These are phyloP conservation scores for Drosophila guanche DNA, from an alignment of 1,140 invertebrate species.

Conservation along the genomic window DNA sequence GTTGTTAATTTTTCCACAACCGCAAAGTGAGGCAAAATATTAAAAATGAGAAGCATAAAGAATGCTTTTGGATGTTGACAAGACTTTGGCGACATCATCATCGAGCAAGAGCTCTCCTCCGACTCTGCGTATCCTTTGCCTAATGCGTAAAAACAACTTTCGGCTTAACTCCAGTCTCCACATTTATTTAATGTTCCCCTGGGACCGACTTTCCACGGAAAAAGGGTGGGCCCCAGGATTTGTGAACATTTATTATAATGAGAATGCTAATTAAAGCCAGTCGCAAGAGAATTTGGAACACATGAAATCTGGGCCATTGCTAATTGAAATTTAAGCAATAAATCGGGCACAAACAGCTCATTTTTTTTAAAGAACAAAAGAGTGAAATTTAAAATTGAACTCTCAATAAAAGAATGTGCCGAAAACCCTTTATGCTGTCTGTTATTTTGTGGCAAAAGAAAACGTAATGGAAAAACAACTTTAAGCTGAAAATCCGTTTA, in stretches of 20 bases:
- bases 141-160: too few relatives aligned
- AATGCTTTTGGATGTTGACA: conserved; percentile 21
- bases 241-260: too few relatives aligned
- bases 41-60: conserved; percentile 26
- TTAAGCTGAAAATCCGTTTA: conserved; percentile 37
- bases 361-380: conserved; percentile 54
- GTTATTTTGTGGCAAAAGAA: conserved; percentile 33
- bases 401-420: conserved; percentile 7
- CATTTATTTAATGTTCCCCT: too few relatives aligned
- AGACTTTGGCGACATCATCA: conserved; percentile 21
- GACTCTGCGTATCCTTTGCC: too few relatives aligned
- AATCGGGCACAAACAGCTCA: conserved; percentile 16
- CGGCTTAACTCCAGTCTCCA: too few relatives aligned
- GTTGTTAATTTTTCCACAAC: conserved; percentile 65
- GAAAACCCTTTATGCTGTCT: conserved; percentile 31
- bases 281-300: too few relatives aligned
- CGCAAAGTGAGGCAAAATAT: conserved; percentile 14
- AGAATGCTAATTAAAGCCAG: too few relatives aligned
- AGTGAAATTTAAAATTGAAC: conserved; percentile 32
- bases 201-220: too few relatives aligned
- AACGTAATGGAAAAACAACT: conserved; percentile 19
- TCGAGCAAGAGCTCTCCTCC: too few relatives aligned
- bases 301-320: too few relatives aligned
- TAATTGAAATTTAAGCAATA: too few relatives aligned
- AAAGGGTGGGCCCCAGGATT: too few relatives aligned